Conservation (phyloP, 2,113 vertebrate species). For the Nanorana parkeri region DNA sequence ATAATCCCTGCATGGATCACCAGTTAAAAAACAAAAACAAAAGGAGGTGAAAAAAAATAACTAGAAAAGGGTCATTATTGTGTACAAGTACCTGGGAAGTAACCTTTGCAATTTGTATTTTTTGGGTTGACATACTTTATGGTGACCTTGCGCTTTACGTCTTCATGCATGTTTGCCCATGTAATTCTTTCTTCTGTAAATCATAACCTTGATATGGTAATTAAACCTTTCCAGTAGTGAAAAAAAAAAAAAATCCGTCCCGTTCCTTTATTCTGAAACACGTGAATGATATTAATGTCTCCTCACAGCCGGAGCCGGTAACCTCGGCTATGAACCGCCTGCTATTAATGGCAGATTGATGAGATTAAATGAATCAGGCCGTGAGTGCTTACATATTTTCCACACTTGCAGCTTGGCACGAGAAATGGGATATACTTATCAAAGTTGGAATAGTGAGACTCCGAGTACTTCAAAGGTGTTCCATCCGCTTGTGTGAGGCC, state of each 20-base stretch:
- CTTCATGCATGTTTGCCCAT: no score
- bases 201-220: not conserved
- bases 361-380: slow-evolving; percentile 33
- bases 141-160: no score
- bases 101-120: no score
- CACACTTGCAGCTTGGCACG: slow-evolving; percentile 21
- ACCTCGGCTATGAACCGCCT: slow-evolving; percentile 14
- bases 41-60: no score
- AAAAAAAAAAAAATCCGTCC: slow-evolving; percentile 13
- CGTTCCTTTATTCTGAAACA: slow-evolving; percentile 7
- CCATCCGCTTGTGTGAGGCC: not conserved
- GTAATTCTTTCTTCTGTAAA: not conserved
- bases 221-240: slow-evolving; percentile 14
- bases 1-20: no score
- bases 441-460: not conserved
- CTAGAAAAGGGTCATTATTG: no score
- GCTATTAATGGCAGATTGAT: slow-evolving; percentile 43
- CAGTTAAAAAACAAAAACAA: no score
- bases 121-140: no score
- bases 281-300: slow-evolving; percentile 43
- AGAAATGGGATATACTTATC: slow-evolving; percentile 32
- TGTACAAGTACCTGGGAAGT: no score
- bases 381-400: slow-evolving; percentile 25
- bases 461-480: slow-evolving; percentile 23
- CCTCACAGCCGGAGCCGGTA: slow-evolving; percentile 3